Percentiles rank a stretch among this genome's conserved stretches.
Evolutionary conservation across 2,113 vertebrate genomes (phyloP).

Genomic region (Plotosus lineatus): DNA sequence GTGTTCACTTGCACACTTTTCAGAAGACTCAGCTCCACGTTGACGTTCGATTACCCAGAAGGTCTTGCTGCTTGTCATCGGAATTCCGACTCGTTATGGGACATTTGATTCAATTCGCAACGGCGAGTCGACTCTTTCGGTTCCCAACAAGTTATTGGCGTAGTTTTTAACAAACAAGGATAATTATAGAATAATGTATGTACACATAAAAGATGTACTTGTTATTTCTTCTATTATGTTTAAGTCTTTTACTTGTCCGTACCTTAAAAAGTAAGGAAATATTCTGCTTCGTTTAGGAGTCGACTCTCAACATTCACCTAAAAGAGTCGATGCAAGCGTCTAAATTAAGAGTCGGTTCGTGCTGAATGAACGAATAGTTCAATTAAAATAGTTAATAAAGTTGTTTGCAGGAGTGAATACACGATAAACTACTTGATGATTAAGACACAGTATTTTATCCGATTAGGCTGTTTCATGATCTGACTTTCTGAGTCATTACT

Average conservation of each 20-base stretch:
- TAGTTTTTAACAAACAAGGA: too few relatives aligned
- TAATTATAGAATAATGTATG: too few relatives aligned
- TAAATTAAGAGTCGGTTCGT: not conserved
- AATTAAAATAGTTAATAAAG: not conserved
- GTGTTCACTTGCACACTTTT: not conserved
- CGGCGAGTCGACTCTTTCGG: not conserved
- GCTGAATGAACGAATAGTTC: not conserved
- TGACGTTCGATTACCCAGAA: slow-evolving; percentile 3
- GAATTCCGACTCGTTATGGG: not conserved
- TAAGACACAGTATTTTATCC: not conserved
- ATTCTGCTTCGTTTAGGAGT: not conserved
- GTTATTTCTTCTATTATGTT: too few relatives aligned
- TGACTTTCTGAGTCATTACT: not conserved
- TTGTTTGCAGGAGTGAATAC: not conserved
- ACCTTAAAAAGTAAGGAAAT: not conserved
- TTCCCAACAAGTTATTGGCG: too few relatives aligned
- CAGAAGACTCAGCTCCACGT: not conserved
- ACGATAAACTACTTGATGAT: not conserved
- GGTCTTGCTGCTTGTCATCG: not conserved
- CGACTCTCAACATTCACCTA: not conserved
- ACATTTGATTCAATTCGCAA: not conserved
- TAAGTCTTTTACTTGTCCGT: not conserved
- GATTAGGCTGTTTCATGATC: not conserved
- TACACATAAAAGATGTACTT: too few relatives aligned
- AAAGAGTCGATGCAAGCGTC: not conserved